Evolutionary conservation across 2,888 invertebrate genomes (phyloP).

Genomic region (Frankliniella intonsa): DNA sequence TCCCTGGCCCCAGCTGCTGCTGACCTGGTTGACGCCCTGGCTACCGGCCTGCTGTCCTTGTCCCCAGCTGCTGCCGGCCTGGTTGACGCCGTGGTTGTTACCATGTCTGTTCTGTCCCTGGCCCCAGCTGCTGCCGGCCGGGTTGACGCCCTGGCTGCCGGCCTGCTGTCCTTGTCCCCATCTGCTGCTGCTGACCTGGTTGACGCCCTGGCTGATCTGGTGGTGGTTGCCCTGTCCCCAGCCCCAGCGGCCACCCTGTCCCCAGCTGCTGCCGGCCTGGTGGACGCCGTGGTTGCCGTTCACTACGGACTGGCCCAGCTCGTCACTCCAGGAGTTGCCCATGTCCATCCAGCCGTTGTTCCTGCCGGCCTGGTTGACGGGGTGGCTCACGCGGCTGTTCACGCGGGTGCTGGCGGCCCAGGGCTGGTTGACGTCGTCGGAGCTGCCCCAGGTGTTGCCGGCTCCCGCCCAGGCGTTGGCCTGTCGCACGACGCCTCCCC

Average conservation of each 20-base stretch:
- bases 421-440: not conserved
- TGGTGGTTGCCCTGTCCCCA: not conserved
- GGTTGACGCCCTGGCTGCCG: not conserved
- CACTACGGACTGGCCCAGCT: too few relatives aligned
- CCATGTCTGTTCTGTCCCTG: not conserved
- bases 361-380: not conserved
- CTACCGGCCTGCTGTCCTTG: not conserved
- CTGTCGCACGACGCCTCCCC: not conserved
- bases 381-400: not conserved
- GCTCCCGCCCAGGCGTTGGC: not conserved
- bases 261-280: not conserved
- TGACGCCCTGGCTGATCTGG: not conserved
- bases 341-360: not conserved
- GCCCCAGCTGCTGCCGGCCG: not conserved
- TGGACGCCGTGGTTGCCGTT: not conserved
- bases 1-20: not conserved
- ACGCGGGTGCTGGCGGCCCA: not conserved
- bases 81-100: not conserved
- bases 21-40: not conserved
- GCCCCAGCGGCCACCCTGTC: not conserved
- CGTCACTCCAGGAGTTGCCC: not conserved
- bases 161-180: not conserved
- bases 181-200: not conserved
- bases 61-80: not conserved
- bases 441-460: not conserved